A percentile compares a stretch with the other conserved stretches of the same genome.
Conservation (phyloP, 2,113 vertebrate genomes). For the Pangasianodon hypophthalmus region DNA sequence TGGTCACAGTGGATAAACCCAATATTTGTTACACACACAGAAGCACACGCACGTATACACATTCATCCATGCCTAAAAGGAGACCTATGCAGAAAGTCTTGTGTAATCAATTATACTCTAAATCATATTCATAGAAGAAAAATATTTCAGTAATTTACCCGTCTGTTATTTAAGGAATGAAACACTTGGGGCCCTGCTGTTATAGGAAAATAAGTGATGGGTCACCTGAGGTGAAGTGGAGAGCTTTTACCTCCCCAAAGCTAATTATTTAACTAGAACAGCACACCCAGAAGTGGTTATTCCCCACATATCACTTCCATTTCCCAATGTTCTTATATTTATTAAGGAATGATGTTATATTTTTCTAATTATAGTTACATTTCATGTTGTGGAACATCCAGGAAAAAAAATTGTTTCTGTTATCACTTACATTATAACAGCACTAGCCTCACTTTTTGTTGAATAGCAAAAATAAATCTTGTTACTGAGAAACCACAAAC, state of each 20-base stretch:
- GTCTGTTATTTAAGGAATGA: not conserved
- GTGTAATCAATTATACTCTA: constrained; percentile 25
- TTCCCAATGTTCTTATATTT: not conserved
- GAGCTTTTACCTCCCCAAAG: not conserved
- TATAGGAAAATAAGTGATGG: constrained; percentile 13
- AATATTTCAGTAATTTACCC: not conserved
- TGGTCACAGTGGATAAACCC: constrained; percentile 73
- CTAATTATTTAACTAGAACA: not conserved
- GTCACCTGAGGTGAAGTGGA: not conserved
- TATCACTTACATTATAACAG: too few species aligned
- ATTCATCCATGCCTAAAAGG: constrained; percentile 36
- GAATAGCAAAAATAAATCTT: too few species aligned
- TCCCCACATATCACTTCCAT: not conserved
- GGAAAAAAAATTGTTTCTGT: too few species aligned
- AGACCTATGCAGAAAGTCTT: not conserved
- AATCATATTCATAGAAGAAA: constrained; percentile 30
- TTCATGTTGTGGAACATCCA: not conserved
- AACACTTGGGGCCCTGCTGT: too few species aligned
- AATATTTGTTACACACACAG: constrained; percentile 42
- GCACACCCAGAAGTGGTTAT: not conserved
- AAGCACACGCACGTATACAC: constrained; percentile 32
- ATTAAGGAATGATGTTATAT: not conserved
- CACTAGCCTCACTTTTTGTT: too few species aligned
- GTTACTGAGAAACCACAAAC: too few species aligned
- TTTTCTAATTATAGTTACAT: not conserved